Conservation (phyloP, 2,888 invertebrate species). For the Entomobrya multifasciata region DNA sequence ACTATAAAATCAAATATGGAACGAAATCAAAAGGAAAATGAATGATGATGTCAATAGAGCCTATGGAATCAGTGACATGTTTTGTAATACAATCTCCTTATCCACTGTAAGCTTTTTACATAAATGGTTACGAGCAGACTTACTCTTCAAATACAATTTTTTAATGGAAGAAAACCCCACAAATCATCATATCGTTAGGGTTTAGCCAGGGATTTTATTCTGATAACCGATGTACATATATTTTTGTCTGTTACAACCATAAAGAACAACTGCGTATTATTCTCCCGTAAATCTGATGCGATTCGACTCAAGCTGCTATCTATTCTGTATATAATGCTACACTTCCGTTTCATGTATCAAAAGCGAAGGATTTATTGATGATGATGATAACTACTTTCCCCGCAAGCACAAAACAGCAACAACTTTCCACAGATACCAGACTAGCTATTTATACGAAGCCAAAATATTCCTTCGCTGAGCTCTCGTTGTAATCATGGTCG, state of each 20-base stretch:
- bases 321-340: not conserved
- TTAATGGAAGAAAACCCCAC: not conserved
- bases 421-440: not conserved
- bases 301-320: no score
- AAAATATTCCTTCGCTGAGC: not conserved
- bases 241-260: no score
- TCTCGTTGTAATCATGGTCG: not conserved
- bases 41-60: constrained; percentile 22
- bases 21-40: not conserved
- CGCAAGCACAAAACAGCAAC: not conserved
- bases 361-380: constrained; percentile 16
- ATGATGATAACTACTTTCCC: not conserved
- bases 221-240: no score
- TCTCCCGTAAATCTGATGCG: no score
- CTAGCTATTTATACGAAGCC: not conserved
- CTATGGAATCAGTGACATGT: constrained; percentile 4
- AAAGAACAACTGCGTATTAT: no score
- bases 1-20: not conserved
- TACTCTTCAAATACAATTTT: not conserved
- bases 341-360: constrained; percentile 3
- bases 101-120: not conserved
- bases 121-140: not conserved
- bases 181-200: constrained; percentile 18
- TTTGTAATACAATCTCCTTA: not conserved
- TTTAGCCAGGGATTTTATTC: not conserved